Conservation (phyloP, 2,888 invertebrate genomes). For the Loripinus fragilis region DNA sequence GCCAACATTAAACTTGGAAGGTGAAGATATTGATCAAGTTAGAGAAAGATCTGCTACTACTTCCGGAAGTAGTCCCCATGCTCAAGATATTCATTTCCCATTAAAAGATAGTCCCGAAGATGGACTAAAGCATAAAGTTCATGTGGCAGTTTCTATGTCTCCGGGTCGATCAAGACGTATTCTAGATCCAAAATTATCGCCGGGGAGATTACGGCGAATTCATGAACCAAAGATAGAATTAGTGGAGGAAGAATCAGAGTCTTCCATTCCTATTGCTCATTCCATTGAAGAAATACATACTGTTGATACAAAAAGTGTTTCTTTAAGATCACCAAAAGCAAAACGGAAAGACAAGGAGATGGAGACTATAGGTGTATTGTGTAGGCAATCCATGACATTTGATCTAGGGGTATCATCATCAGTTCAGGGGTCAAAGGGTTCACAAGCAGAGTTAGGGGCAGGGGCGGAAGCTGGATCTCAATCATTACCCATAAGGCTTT, state of each 20-base stretch:
- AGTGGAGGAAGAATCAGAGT: slow-evolving; percentile 53
- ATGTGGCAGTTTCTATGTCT: slow-evolving; percentile 62
- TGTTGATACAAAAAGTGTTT: slow-evolving; percentile 39
- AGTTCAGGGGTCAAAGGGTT: slow-evolving; percentile 43
- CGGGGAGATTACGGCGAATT: slow-evolving; percentile 42
- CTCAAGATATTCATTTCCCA: slow-evolving; percentile 22
- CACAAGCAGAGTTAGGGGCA: slow-evolving; percentile 36
- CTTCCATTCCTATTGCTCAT: slow-evolving; percentile 54
- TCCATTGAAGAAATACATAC: slow-evolving; percentile 32
- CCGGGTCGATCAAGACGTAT: slow-evolving; percentile 55
- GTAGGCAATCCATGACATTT: slow-evolving; percentile 80
- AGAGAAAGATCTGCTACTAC: slow-evolving; percentile 67
- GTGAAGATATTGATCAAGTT: slow-evolving; percentile 55
- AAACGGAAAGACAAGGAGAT: slow-evolving; percentile 68
- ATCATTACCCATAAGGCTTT: slow-evolving; percentile 60
- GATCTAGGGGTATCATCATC: slow-evolving; percentile 73
- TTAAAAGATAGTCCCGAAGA: slow-evolving; percentile 32
- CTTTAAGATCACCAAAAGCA: slow-evolving; percentile 56
- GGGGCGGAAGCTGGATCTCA: slow-evolving; percentile 54
- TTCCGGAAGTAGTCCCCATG: slow-evolving; percentile 35
- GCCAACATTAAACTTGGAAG: slow-evolving; percentile 69
- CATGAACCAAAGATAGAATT: slow-evolving; percentile 49
- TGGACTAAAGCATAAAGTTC: slow-evolving; percentile 59
- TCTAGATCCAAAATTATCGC: slow-evolving; percentile 56
- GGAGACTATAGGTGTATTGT: slow-evolving; percentile 79